Evolutionary conservation across 1,140 invertebrate species (phyloP).

Genomic region (Caenorhabditis inopinata): DNA sequence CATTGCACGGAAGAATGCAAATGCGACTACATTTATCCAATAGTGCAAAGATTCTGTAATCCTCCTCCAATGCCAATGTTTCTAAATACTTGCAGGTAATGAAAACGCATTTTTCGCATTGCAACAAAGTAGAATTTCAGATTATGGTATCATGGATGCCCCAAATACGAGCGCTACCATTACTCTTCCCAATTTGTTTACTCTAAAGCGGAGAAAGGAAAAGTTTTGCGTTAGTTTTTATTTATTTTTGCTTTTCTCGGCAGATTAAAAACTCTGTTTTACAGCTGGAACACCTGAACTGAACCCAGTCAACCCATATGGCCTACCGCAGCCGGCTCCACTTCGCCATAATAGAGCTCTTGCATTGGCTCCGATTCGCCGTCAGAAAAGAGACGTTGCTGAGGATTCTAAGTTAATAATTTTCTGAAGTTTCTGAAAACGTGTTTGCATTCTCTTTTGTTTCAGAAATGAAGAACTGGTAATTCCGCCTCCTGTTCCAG

Average conservation of each 20-base stretch:
- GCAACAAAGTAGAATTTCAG: not conserved
- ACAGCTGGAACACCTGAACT: constrained; percentile 32
- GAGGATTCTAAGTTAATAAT: not conserved
- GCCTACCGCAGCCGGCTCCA: constrained; percentile 12
- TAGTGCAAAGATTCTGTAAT: constrained; percentile 56
- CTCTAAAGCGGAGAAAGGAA: constrained; percentile 58
- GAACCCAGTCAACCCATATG: constrained; percentile 17
- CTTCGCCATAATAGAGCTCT: not conserved
- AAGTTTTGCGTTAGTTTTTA: constrained; percentile 54
- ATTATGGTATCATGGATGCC: constrained; percentile 56
- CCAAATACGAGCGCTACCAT: constrained; percentile 55
- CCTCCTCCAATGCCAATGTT: constrained; percentile 55
- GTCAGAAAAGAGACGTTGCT: not conserved
- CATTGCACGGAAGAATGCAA: constrained; percentile 53
- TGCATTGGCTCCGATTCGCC: constrained; percentile 1
- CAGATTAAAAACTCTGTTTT: too few species aligned
- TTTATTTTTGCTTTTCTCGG: too few species aligned
- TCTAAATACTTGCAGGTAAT: constrained; percentile 53
- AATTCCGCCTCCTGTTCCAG: constrained; percentile 3
- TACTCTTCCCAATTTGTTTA: constrained; percentile 56
- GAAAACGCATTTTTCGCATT: not conserved
- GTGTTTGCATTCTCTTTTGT: not conserved
- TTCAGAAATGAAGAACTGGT: constrained; percentile 26
- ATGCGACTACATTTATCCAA: constrained; percentile 56
- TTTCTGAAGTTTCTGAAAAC: not conserved